Percentiles rank a stretch among this genome's conserved stretches.
Evolutionary conservation across 2,888 invertebrate genomes (phyloP).

Genomic region (Parthenolecanium corni): DNA sequence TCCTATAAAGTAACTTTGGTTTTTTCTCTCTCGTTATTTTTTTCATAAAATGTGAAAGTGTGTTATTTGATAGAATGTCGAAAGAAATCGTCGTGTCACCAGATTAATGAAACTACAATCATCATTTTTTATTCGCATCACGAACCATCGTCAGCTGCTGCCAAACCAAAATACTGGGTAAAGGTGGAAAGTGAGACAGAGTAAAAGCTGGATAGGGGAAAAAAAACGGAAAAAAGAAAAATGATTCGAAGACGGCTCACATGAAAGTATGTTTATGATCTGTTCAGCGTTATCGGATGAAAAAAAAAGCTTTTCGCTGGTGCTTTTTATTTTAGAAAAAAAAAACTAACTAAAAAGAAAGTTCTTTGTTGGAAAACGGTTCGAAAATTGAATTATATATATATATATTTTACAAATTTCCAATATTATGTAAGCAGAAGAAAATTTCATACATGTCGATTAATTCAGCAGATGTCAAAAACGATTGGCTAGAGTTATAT

Average conservation of each 20-base stretch:
- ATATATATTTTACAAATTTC: too few species aligned
- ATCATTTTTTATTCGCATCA: conserved; percentile 27
- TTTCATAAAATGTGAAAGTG: background rate
- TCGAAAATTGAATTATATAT: too few species aligned
- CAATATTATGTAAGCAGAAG: too few species aligned
- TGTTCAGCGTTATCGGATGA: conserved; percentile 2
- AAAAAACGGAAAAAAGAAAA: conserved; percentile 20
- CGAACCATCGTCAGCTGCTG: conserved; percentile 27
- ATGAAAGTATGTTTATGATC: conserved; percentile 24
- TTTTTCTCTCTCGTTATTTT: too few species aligned
- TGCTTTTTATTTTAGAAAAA: too few species aligned
- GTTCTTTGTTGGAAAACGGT: too few species aligned
- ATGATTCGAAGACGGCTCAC: conserved; percentile 26
- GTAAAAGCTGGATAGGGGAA: background rate
- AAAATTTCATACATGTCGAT: too few species aligned
- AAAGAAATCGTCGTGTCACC: conserved; percentile 30
- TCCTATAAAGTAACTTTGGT: too few species aligned
- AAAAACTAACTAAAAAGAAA: too few species aligned
- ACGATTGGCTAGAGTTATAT: too few species aligned
- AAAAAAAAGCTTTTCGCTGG: conserved; percentile 2
- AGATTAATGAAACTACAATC: conserved; percentile 29
- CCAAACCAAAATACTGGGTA: conserved; percentile 17
- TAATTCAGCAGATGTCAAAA: too few species aligned
- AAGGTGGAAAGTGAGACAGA: background rate
- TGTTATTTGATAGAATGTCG: conserved; percentile 27